Evolutionary conservation across 2,797 vertebrate genomes (phyloP).

Genomic region (Mormyrus hasselquistii): DNA sequence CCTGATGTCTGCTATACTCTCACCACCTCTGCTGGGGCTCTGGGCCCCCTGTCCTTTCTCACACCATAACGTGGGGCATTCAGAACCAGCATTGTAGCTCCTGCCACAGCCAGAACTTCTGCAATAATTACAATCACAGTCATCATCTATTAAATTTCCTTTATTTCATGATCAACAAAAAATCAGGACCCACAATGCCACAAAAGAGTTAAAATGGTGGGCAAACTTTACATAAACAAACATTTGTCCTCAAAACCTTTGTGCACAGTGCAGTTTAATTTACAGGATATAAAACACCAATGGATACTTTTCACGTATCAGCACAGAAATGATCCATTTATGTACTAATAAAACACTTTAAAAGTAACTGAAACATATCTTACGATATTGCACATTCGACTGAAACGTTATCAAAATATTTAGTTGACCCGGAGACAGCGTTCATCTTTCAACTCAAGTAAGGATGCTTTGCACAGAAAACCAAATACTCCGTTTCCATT

Average conservation of each 20-base stretch:
- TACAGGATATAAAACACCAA: neutral
- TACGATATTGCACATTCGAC: neutral
- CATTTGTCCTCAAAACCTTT: neutral
- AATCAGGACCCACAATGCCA: neutral
- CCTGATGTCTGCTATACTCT: constrained; percentile 29
- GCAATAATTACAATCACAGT: neutral
- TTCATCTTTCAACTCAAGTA: neutral
- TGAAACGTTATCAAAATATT: neutral
- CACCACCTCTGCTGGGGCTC: constrained; percentile 27
- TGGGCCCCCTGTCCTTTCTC: constrained; percentile 26
- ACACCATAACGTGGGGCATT: constrained; percentile 22
- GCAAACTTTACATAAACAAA: neutral
- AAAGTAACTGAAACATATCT: neutral
- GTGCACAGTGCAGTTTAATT: neutral
- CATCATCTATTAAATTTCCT: neutral
- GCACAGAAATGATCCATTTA: neutral
- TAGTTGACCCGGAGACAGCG: neutral
- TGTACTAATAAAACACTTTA: neutral
- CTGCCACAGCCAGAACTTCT: constrained; percentile 28
- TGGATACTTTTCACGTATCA: neutral
- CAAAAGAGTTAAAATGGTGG: neutral
- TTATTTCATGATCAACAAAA: neutral
- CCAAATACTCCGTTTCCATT: neutral
- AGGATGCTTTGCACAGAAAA: neutral
- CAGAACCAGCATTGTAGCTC: constrained; percentile 24